phyloP scores from a whole-genome alignment of 2,888 invertebrate species.

The Lepidonotus clava region DNA sequence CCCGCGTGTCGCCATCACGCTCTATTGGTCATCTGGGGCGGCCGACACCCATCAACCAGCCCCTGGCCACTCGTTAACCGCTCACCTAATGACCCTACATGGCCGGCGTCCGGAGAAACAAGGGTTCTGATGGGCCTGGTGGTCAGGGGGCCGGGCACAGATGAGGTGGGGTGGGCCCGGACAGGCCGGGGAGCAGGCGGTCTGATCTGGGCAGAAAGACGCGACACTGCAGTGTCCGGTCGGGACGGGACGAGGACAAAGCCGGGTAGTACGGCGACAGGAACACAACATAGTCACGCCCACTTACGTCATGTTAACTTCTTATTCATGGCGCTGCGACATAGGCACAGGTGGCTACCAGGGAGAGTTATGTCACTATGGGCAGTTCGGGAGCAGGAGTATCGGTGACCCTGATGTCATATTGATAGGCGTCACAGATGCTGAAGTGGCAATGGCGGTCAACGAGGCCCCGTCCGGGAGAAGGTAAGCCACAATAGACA shows the following conservation, averaged over 20 bases:
- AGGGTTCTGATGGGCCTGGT: background rate
- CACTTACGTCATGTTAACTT: background rate
- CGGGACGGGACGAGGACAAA: background rate
- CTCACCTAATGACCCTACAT: conserved; percentile 35
- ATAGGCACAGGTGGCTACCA: background rate
- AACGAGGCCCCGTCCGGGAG: too few species aligned
- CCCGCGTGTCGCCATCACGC: conserved; percentile 38
- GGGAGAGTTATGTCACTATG: background rate
- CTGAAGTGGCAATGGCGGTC: background rate
- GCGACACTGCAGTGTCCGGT: background rate
- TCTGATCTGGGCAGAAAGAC: background rate
- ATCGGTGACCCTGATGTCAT: background rate
- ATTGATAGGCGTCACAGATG: background rate
- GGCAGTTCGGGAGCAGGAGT: background rate
- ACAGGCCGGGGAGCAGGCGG: background rate
- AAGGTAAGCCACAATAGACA: too few species aligned
- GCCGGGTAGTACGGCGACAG: background rate
- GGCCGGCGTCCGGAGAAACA: background rate
- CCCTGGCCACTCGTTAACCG: conserved; percentile 40
- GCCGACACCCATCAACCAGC: background rate
- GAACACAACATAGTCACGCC: background rate
- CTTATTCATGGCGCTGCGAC: background rate
- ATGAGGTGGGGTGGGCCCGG: background rate
- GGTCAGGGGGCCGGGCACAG: background rate
- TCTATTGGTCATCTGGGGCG: conserved; percentile 42